Conservation (phyloP, 2,797 vertebrate genomes). For the Microhierax caerulescens region DNA sequence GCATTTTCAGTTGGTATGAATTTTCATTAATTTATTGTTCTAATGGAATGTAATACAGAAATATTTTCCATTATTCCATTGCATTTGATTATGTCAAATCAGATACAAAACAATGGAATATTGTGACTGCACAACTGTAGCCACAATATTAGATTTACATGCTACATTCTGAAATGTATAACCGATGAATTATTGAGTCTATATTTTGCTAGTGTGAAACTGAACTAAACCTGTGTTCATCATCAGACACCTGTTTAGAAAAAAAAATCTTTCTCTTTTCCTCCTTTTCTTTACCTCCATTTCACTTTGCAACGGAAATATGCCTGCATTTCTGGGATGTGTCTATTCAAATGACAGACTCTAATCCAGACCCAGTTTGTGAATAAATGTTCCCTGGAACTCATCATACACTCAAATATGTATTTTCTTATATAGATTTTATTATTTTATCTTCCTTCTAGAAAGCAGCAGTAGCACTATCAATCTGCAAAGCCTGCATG, state of each 20-base stretch:
- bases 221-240: neutral
- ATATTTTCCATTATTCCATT: neutral
- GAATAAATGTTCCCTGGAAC: neutral
- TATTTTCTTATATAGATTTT: neutral
- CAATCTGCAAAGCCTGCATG: neutral
- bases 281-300: neutral
- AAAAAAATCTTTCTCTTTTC: neutral
- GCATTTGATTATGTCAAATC: neutral
- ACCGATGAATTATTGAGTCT: neutral
- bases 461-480: neutral
- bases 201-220: neutral
- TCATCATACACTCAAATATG: neutral
- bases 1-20: neutral
- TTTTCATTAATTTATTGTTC: neutral
- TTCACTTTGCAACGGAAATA: neutral
- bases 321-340: neutral
- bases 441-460: neutral
- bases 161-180: neutral
- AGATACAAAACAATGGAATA: neutral
- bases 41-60: neutral
- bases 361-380: neutral
- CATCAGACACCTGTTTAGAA: neutral
- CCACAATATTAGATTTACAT: neutral
- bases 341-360: neutral
- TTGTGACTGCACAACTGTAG: neutral